These are phyloP conservation scores for Monochamus saltuarius DNA, from an alignment of 1,140 invertebrate genomes.

Conservation along the genomic window DNA sequence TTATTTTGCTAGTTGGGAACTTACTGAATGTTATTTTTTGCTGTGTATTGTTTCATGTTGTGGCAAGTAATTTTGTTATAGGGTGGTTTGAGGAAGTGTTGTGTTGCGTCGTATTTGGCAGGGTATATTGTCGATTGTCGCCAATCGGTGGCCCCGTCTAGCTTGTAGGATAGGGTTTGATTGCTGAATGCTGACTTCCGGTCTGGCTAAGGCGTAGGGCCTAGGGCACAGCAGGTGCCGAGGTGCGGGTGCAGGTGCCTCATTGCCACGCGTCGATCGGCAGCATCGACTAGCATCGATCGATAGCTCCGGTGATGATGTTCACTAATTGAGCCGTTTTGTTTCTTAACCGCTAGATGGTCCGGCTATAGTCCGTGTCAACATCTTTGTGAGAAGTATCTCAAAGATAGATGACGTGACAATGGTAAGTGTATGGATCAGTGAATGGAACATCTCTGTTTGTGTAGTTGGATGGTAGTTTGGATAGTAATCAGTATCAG, in stretches of 20 bases:
- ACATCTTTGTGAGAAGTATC: constrained; percentile 97
- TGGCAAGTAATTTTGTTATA: too few relatives aligned
- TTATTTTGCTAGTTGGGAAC: too few relatives aligned
- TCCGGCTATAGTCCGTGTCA: constrained; percentile 88
- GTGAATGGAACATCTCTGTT: constrained; percentile 44
- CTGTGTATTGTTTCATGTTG: too few relatives aligned
- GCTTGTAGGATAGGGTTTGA: constrained; percentile 44
- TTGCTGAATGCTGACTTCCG: constrained; percentile 42
- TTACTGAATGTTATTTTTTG: too few relatives aligned
- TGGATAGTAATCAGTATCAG: constrained; percentile 19
- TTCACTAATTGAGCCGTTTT: constrained; percentile 44
- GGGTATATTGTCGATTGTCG: background rate
- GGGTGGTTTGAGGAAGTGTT: too few relatives aligned
- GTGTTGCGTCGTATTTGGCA: too few relatives aligned
- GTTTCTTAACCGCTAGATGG: constrained; percentile 68
- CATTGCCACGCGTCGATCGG: constrained; percentile 37
- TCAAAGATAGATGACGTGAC: constrained; percentile 98
- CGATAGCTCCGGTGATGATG: constrained; percentile 32
- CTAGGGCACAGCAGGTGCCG: constrained; percentile 15
- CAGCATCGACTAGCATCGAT: constrained; percentile 18
- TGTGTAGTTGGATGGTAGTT: constrained; percentile 47
- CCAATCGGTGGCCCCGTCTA: constrained; percentile 33
- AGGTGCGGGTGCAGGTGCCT: constrained; percentile 46
- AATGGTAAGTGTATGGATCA: constrained; percentile 79
- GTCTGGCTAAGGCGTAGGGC: constrained; percentile 23